Evolutionary conservation across 2,113 vertebrate genomes (phyloP), one percentile per base, ranked within the genome.

Genomic region (Erpornis zantholeuca): DNA sequence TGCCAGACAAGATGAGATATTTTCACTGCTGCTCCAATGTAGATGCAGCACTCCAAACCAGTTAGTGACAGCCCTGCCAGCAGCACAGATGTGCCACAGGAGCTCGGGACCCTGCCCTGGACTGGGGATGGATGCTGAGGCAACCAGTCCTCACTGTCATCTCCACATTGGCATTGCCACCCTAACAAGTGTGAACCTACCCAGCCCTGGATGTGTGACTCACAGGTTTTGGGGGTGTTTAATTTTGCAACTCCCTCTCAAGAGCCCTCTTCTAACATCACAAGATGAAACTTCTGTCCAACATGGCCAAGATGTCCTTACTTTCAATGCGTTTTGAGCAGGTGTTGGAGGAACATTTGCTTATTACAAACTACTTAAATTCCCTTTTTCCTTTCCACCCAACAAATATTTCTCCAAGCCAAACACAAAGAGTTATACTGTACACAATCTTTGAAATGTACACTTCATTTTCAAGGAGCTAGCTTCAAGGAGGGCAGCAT

Each of bases 391-490:
- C 18, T 78, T 94, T 86, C 35, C 60, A 90, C 44, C 17, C 69
- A 86, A 80, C 52, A 90, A 94, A 96, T 88, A 93, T 68, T 90
- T 88, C 86, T 86, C 45, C 40, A 70, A 69, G 40, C n/a, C 53
- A 84, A 96, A 88, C 88, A 86, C n/a, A 64, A 82, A 83, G 76
- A 59, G 8, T 71, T 93, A 56, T 86, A 95, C 35, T 88, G 82
- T 91, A 85, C n/a, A 82, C 35, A 77, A 57, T 63, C 76, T 76
- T 89, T 92, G 82, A 96, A 96, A 94, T 13, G 64, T 49, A 84
- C 36, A 84, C 83, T 81, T 78, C 54, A 57, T 85, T 93, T 94
- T 92, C 78, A 94, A 94, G 91, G 76, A 91, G 64, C 36, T 53
- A 64, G 25, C 53, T 92, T 93, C 82, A 71, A 95, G 82, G 59